A percentile compares a stretch with the other conserved stretches of the same genome.
phyloP scores from a whole-genome alignment of 2,888 invertebrate species.

The Artemia sinica region DNA sequence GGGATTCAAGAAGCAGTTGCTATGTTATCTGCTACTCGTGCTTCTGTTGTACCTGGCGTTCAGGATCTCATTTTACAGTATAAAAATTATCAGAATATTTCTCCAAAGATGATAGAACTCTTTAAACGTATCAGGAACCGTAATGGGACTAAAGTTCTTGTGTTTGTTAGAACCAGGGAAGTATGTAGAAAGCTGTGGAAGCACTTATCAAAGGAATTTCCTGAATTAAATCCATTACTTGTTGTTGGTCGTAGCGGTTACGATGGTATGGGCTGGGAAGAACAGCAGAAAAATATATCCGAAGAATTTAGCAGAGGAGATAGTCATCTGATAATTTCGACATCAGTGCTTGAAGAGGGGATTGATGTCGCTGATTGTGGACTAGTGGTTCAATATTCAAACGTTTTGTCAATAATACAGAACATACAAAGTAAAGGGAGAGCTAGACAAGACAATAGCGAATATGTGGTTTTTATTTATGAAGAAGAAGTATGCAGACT shows the following conservation, averaged over 20 bases:
- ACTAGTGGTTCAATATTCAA: conserved; percentile 15
- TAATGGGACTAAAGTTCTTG: background rate
- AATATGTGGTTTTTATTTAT: conserved; percentile 15
- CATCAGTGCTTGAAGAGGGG: conserved; percentile 16
- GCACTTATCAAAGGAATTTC: conserved; percentile 4
- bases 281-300: background rate
- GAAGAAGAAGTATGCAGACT: background rate
- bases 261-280: conserved; percentile 17
- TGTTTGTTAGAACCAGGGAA: conserved; percentile 17
- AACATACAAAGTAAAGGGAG: conserved; percentile 13
- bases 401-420: background rate
- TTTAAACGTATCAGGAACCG: background rate
- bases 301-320: conserved; percentile 1
- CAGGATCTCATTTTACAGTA: background rate
- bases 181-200: background rate
- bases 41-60: background rate
- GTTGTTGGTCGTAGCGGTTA: conserved; percentile 16
- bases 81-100: background rate
- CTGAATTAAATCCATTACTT: background rate
- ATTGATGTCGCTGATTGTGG: conserved; percentile 15
- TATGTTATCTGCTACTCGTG: background rate
- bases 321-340: conserved; percentile 10
- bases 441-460: background rate
- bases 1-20: conserved; percentile 15
- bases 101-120: background rate